Evolutionary conservation across 2,797 vertebrate genomes (phyloP), one percentile per base, ranked within the genome.

Genomic region (Limnodromus scolopaceus): DNA sequence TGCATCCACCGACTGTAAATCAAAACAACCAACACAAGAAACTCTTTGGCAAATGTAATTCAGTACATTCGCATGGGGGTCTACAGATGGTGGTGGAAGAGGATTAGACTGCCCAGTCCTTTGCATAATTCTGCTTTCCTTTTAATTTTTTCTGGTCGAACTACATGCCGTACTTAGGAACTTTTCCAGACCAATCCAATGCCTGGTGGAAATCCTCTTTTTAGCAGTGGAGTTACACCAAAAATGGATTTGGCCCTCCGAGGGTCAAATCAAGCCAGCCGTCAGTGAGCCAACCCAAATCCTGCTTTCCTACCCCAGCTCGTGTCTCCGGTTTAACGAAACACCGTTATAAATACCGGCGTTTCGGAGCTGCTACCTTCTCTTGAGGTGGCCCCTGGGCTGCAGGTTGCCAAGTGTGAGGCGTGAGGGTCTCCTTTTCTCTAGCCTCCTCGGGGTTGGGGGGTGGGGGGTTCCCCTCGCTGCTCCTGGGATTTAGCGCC

Each of bases 41-140:
- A 99, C 97, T 99, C 98, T 99, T 99, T 99, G 99, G 99, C 99
- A 99, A 99, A 99, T 98, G 98, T 98, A 98, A 98, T 98, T 97
- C 98, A 97, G 96, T 98, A 99, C 98, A 98, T 99, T 99, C 98
- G 98, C 98, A 97, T 98, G 96, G 98, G 98, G 98, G 87, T 96
- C 95, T 97, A 96, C 92, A 93, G 92, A 91, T 95, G 90, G 90
- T 92, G 96, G 93, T 92, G 91, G 96, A 91, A 96, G 93, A 97
- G 96, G 95, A 95, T 93, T 96, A 96, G 95, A 69, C 80, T 96
- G 95, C 84, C 80, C 96, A 51, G 90, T 87, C 92, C 81, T 93
- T 95, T 94, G 90, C 63, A 82, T 93, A 94, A 95, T 94, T 96
- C 89, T 95, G 84, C 79, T 93, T 92, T 87, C 72, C 57, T 93